Conservation (phyloP, 2,113 vertebrate genomes). For the Malurus alboscapulatus region DNA sequence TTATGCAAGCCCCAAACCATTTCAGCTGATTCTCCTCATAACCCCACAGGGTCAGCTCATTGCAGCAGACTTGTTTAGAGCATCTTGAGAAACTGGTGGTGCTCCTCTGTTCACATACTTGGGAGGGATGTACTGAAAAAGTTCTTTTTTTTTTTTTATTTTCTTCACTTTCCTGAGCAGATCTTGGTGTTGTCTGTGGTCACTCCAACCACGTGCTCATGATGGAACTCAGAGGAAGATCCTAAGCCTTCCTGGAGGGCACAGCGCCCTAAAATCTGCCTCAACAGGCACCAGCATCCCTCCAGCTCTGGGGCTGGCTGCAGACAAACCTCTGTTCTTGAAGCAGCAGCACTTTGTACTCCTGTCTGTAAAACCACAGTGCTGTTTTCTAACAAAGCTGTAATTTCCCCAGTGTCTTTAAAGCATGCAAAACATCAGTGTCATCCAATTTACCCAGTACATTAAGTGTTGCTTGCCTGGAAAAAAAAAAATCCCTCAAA, state of each 20-base stretch:
- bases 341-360: background rate
- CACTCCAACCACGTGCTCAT: background rate
- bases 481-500: background rate
- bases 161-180: background rate
- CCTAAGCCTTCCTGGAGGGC: background rate
- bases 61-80: background rate
- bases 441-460: slow-evolving; percentile 41
- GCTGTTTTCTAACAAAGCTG: slow-evolving; percentile 32
- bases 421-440: slow-evolving; percentile 38
- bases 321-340: background rate
- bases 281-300: background rate
- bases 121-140: background rate
- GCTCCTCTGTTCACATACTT: background rate
- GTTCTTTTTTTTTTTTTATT: background rate
- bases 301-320: background rate
- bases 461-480: background rate
- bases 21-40: background rate
- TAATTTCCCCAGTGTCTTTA: slow-evolving; percentile 27
- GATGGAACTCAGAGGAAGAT: background rate
- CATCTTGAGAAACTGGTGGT: background rate
- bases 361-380: background rate
- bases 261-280: background rate
- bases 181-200: background rate
- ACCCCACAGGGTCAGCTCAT: background rate
- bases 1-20: background rate